Conservation (phyloP, 2,888 invertebrate genomes). For the Odontocerum albicorne region DNA sequence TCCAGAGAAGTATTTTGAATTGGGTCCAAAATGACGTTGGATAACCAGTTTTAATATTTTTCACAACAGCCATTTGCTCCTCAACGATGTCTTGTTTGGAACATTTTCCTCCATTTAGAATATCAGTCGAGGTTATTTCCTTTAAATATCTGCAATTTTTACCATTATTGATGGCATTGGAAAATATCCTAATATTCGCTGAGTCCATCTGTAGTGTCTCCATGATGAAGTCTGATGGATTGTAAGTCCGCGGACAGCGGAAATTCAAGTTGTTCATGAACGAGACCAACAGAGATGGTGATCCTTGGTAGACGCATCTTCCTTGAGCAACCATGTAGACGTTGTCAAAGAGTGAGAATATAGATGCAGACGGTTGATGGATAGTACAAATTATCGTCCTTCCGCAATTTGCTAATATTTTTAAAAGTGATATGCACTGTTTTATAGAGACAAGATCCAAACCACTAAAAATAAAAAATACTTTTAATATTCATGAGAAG, state of each 20-base stretch:
- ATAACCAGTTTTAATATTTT: conserved; percentile 49
- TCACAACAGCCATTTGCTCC: conserved; percentile 53
- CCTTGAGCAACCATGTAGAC: conserved; percentile 68
- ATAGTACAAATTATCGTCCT: conserved; percentile 78
- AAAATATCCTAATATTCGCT: conserved; percentile 41
- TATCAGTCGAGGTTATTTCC: not conserved
- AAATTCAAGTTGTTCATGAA: conserved; percentile 65
- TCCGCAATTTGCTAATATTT: conserved; percentile 69
- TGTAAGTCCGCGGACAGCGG: conserved; percentile 76
- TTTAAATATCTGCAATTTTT: conserved; percentile 40
- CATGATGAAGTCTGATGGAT: conserved; percentile 74
- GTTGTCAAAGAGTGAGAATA: conserved; percentile 74
- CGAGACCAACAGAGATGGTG: conserved; percentile 66
- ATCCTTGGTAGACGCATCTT: conserved; percentile 68
- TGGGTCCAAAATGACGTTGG: conserved; percentile 59
- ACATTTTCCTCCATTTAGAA: conserved; percentile 43
- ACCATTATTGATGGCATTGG: conserved; percentile 46
- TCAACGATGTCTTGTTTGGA: conserved; percentile 52
- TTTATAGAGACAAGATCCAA: conserved; percentile 74
- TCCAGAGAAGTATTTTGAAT: conserved; percentile 53
- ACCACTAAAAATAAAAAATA: conserved; percentile 67
- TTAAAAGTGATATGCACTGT: conserved; percentile 69
- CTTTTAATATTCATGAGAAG: too few species aligned
- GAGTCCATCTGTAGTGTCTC: conserved; percentile 45
- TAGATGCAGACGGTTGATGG: conserved; percentile 77